Base-by-base conservation (phyloP, 1,140 invertebrate genomes). In the Hirudo medicinalis region DNA sequence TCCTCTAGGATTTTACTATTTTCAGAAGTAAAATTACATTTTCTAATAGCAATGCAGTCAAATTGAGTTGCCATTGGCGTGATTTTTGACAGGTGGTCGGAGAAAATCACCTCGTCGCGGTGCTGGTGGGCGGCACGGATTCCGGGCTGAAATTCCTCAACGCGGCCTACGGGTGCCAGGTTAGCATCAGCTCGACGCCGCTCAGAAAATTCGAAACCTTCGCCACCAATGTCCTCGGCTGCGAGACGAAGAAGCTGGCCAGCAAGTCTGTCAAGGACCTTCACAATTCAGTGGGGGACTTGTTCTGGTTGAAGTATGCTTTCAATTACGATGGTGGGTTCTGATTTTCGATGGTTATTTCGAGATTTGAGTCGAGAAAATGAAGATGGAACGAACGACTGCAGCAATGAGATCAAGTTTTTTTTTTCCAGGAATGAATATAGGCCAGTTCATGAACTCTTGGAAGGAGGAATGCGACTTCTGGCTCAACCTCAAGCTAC, bases 401-500 rank as follows among this genome's bases (percentile, higher is more conserved):
- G 6, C 32, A 36, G 2, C 1, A 49, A 49, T 49, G 43, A 49
- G 4, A 9, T 49, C 43, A 13, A 15, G 11, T 49, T 11, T 2
- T 49, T 2, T 49, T 15, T 9, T 49, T 49, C 11, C 29, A 63
- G 57, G 57, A 11, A 63, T 25, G 29, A 32, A 63, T 25, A 63
- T 32, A 63, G 57, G 57, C 8, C 22, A 25, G 57, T 63, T 63
- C 57, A 13, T 63, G 29, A 63, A 63, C 57, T 25, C 9, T 0
- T 63, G 57, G 57, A 22, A 32, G 22, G 57, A 63, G 57, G 57
- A 63, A 63, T 63, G 57, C 17, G 57, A 63, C 22, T 63, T 63
- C 57, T 63, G 57, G 57, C 29, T 63, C 29, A 32, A 63, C 15
- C 29, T 63, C 11, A 63, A 63, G 29, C 22, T 25, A 13, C 22